Percentiles rank a stretch among this genome's conserved stretches.
These are phyloP conservation scores for Cacoxenus indagator DNA, from an alignment of 2,888 invertebrate genomes.

Conservation along the genomic window DNA sequence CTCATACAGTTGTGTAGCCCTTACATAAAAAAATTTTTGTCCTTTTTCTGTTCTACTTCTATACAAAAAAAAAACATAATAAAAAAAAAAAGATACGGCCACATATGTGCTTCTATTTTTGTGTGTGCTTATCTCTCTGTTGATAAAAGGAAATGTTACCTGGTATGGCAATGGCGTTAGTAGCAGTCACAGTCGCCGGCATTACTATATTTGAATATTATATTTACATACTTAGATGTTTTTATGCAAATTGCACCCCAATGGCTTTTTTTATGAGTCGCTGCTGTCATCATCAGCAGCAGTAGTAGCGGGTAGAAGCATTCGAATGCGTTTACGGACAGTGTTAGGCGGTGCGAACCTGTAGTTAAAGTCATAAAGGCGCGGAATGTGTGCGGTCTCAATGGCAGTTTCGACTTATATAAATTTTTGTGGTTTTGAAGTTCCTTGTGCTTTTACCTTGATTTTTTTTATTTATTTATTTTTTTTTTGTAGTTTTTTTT, in stretches of 20 bases:
- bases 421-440: background rate
- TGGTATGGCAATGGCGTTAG: background rate
- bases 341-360: too few species aligned
- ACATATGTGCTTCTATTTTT: background rate
- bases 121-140: background rate
- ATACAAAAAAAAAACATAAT: too few species aligned
- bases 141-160: conserved; percentile 26
- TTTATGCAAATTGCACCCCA: conserved; percentile 40
- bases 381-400: background rate
- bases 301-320: too few species aligned
- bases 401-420: too few species aligned
- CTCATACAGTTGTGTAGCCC: too few species aligned
- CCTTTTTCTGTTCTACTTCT: background rate
- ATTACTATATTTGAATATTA: conserved; percentile 26
- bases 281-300: too few species aligned
- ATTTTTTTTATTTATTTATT: background rate
- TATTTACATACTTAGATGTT: conserved; percentile 30
- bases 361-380: background rate
- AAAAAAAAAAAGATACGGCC: background rate
- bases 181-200: conserved; percentile 1
- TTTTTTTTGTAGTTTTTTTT: too few species aligned
- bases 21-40: background rate
- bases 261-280: conserved; percentile 28
- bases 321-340: too few species aligned
- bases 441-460: background rate